phyloP scores from a whole-genome alignment of 2,797 vertebrate species.

The Sebastes hubbsi region DNA sequence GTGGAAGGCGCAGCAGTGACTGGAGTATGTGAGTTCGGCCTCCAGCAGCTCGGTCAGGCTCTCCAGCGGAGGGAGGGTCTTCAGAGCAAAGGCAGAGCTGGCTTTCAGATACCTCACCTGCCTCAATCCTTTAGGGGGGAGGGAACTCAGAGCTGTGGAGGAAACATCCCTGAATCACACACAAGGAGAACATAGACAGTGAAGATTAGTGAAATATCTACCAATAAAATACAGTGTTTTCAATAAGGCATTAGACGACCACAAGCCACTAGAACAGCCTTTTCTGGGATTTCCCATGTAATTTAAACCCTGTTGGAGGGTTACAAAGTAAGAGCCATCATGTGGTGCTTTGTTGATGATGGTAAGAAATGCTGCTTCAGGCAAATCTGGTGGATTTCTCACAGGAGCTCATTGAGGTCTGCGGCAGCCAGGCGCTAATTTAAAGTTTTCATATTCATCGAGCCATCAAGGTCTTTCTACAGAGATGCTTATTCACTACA shows the following conservation, averaged over 20 bases:
- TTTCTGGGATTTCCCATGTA: background rate
- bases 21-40: conserved; percentile 93
- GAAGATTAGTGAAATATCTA: background rate
- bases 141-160: conserved; percentile 86
- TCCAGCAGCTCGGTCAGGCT: conserved; percentile 85
- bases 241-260: background rate
- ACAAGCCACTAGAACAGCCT: background rate
- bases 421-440: conserved; percentile 6
- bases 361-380: conserved; percentile 21
- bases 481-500: background rate
- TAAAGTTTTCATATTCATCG: conserved; percentile 32
- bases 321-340: background rate
- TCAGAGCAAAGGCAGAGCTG: conserved; percentile 86
- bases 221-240: background rate
- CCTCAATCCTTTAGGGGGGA: conserved; percentile 87
- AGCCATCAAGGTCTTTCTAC: background rate
- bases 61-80: conserved; percentile 91
- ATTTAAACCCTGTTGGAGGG: conserved; percentile 13
- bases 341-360: conserved; percentile 8
- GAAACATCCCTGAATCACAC: conserved; percentile 90
- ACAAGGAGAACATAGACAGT: conserved; percentile 24
- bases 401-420: conserved; percentile 14
- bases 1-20: conserved; percentile 96
- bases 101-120: conserved; percentile 88
- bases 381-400: conserved; percentile 18